These are phyloP conservation scores for Hydrozoanthus tunicans DNA, from an alignment of 64 coral and sea anemone genomes.

Conservation along the genomic window DNA sequence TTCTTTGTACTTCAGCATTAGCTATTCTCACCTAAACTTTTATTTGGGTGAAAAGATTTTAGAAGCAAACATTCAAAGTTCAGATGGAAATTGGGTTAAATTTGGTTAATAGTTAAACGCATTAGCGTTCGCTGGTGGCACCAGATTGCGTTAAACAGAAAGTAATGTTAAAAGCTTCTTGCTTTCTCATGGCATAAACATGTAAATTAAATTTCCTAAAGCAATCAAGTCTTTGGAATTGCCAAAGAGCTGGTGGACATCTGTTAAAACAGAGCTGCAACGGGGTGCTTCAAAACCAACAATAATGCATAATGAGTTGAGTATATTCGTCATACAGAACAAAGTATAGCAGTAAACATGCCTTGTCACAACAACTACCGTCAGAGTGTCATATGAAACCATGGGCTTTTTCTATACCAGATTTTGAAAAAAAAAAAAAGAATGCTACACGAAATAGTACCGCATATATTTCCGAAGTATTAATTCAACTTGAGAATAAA, in stretches of 20 bases:
- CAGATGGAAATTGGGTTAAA: constrained; percentile 27
- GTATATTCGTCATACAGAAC: neutral
- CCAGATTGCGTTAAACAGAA: neutral
- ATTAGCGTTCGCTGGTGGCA: constrained; percentile 16
- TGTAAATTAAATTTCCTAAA: neutral
- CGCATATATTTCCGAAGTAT: neutral
- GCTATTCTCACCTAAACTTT: neutral
- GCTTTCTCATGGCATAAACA: neutral
- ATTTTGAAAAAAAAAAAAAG: neutral
- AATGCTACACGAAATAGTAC: neutral
- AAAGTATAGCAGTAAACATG: neutral
- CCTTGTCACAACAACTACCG: neutral
- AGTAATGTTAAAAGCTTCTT: neutral
- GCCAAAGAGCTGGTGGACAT: neutral
- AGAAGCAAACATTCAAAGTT: constrained; percentile 31
- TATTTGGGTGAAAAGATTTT: constrained; percentile 9
- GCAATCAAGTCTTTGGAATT: neutral
- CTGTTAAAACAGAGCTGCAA: constrained; percentile 1
- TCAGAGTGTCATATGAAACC: neutral
- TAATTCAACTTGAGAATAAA: neutral
- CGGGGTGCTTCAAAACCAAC: constrained; percentile 9
- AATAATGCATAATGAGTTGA: neutral
- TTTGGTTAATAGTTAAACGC: neutral
- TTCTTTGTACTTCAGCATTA: too few relatives aligned
- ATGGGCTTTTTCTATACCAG: neutral